These are phyloP conservation scores for Protaetia brevitarsis DNA, from an alignment of 1,140 invertebrate genomes.

Conservation along the genomic window DNA sequence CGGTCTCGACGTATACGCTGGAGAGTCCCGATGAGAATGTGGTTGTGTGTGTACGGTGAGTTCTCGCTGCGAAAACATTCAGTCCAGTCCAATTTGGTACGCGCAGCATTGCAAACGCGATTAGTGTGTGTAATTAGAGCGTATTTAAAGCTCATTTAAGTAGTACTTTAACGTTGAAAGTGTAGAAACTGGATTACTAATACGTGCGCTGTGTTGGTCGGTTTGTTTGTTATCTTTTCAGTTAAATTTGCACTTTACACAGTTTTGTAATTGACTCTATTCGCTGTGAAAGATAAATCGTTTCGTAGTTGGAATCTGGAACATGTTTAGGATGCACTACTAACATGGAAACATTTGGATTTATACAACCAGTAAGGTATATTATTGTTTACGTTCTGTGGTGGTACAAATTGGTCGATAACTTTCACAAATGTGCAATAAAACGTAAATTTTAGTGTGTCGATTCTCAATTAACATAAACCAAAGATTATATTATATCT, in stretches of 20 bases:
- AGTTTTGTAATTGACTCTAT: background rate
- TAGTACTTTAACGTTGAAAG: background rate
- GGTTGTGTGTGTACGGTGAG: too few relatives aligned
- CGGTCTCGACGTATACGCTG: background rate
- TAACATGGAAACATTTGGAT: slow-evolving; percentile 1
- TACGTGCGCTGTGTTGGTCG: too few relatives aligned
- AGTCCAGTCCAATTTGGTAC: background rate
- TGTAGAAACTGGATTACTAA: too few relatives aligned
- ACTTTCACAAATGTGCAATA: too few relatives aligned
- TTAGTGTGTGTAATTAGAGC: background rate
- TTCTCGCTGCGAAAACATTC: background rate
- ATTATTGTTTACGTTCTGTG: background rate
- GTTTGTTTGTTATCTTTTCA: too few relatives aligned
- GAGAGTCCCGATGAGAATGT: background rate
- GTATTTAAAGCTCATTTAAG: slow-evolving; percentile 1
- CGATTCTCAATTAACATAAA: too few relatives aligned
- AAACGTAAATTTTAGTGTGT: too few relatives aligned
- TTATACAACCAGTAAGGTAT: slow-evolving; percentile 7
- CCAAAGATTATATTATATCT: too few relatives aligned
- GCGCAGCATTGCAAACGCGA: background rate
- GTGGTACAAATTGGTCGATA: too few relatives aligned
- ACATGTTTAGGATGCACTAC: background rate
- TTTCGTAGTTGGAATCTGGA: background rate
- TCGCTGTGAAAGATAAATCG: slow-evolving; percentile 1
- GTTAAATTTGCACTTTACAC: background rate